Evolutionary conservation across 2,113 vertebrate genomes (phyloP).

Genomic region (Oncorhynchus masou): DNA sequence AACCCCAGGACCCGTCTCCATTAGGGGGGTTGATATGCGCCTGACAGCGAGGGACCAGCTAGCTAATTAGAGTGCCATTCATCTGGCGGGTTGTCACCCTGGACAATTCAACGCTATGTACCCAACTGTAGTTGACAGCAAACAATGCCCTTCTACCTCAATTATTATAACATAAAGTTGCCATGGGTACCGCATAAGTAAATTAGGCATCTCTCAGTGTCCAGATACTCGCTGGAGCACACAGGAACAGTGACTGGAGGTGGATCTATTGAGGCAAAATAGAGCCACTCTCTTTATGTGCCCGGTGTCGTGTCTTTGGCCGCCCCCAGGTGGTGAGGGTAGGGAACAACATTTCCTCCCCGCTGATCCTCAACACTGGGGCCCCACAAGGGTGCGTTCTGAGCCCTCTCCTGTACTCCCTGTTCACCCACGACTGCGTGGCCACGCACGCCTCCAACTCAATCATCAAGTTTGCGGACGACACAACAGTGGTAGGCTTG

Average conservation of each 20-base stretch:
- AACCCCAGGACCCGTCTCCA: slow-evolving; percentile 45
- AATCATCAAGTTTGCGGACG: no score
- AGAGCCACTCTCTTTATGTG: neutral
- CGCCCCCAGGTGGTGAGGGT: no score
- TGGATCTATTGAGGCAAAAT: slow-evolving; percentile 13
- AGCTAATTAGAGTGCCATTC: slow-evolving; percentile 47
- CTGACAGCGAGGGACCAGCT: slow-evolving; percentile 35
- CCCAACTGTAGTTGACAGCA: slow-evolving; percentile 14
- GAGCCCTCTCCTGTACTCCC: no score
- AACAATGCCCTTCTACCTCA: slow-evolving; percentile 32
- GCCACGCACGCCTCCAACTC: no score
- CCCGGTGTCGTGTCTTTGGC: no score
- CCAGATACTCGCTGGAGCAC: neutral
- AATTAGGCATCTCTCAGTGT: slow-evolving; percentile 26
- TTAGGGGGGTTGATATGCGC: slow-evolving; percentile 45
- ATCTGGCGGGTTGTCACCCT: slow-evolving; percentile 34
- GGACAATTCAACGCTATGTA: slow-evolving; percentile 32
- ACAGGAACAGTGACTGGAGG: slow-evolving; percentile 10
- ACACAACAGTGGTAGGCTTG: no score
- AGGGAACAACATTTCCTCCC: no score
- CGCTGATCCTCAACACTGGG: no score
- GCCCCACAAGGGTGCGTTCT: no score
- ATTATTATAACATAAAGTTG: slow-evolving; percentile 40
- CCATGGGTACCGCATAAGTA: slow-evolving; percentile 40
- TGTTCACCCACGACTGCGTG: no score